phyloP scores from a whole-genome alignment of 2,888 invertebrate species.

The Drosophila sordidapex region DNA sequence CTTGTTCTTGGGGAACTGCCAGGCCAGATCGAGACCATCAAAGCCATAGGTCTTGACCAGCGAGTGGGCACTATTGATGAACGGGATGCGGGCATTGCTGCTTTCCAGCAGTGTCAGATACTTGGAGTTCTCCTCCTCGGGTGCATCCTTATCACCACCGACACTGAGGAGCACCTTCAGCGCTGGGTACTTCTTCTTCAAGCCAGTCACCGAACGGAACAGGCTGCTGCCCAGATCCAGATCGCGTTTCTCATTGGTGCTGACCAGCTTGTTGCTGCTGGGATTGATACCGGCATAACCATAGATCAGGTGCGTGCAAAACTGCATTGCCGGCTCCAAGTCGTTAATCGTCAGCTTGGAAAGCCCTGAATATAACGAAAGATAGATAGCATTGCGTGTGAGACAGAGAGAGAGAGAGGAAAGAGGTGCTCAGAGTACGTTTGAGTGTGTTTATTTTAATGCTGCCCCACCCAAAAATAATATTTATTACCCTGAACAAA shows the following conservation, averaged over 20 bases:
- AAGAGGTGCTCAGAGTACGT: background rate
- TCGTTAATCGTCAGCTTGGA: conserved; percentile 91
- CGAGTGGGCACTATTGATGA: conserved; percentile 91
- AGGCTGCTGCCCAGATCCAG: conserved; percentile 90
- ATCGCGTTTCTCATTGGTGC: conserved; percentile 90
- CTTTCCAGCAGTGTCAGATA: conserved; percentile 91
- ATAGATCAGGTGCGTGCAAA: conserved; percentile 92
- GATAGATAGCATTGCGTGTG: background rate
- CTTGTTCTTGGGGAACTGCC: conserved; percentile 93
- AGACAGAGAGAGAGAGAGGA: background rate
- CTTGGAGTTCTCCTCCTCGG: conserved; percentile 87
- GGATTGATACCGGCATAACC: conserved; percentile 91
- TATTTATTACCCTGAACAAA: conserved; percentile 30
- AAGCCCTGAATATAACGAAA: conserved; percentile 87
- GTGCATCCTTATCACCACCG: conserved; percentile 91
- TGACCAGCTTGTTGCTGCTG: conserved; percentile 89
- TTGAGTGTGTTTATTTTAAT: background rate
- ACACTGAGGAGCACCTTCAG: conserved; percentile 90
- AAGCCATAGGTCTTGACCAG: conserved; percentile 92
- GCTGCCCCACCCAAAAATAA: conserved; percentile 25
- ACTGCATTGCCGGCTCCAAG: conserved; percentile 90
- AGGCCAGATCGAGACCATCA: conserved; percentile 94
- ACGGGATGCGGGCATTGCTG: conserved; percentile 89
- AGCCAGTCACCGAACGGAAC: conserved; percentile 89
- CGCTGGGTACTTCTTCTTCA: conserved; percentile 89